phyloP scores from a whole-genome alignment of 2,888 invertebrate genomes.

The Polia nebulosa region DNA sequence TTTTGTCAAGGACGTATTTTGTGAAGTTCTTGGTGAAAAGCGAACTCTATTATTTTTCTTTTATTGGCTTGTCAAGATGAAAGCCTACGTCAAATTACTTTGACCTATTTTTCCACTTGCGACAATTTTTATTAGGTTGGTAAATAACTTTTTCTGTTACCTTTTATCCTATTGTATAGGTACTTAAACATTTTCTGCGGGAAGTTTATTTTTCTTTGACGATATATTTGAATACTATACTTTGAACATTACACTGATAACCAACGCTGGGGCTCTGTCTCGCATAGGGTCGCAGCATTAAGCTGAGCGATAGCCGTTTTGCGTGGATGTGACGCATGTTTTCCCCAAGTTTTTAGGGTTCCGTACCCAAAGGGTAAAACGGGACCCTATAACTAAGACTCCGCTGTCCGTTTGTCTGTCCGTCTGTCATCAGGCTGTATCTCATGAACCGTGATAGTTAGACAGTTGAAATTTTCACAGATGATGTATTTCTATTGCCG shows the following conservation, averaged over 20 bases:
- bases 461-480: no score
- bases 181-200: conserved; percentile 1
- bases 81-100: conserved; percentile 24
- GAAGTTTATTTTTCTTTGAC: background rate
- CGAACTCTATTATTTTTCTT: background rate
- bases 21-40: conserved; percentile 5
- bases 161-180: background rate
- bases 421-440: no score
- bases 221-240: conserved; percentile 1
- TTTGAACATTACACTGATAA: background rate
- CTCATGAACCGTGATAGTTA: no score
- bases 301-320: no score
- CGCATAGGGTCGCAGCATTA: no score
- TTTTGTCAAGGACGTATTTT: conserved; percentile 17
- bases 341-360: no score
- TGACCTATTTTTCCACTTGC: conserved; percentile 14
- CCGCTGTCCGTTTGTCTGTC: no score
- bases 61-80: conserved; percentile 12
- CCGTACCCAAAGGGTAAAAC: no score
- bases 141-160: conserved; percentile 4
- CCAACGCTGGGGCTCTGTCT: no score
- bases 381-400: no score
- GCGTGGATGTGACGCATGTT: no score
- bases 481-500: no score
- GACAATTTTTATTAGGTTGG: conserved; percentile 1